phyloP scores from a whole-genome alignment of 2,888 invertebrate species.

The Drosophila maculinotata region DNA sequence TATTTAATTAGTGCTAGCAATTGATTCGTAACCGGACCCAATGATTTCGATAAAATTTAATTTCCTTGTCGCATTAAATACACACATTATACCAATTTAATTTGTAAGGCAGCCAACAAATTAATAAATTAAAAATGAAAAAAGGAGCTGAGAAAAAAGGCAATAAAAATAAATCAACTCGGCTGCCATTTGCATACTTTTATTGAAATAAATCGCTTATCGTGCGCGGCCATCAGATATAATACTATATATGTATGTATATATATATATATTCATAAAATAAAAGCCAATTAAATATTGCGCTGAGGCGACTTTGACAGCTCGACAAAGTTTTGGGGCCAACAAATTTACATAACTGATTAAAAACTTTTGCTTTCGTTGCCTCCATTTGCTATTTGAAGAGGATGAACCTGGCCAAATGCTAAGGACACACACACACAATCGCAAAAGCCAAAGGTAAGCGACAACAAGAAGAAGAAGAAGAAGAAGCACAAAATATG shows the following conservation, averaged over 20 bases:
- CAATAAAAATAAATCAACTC: slow-evolving; percentile 36
- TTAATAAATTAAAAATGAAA: background rate
- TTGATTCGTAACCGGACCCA: background rate
- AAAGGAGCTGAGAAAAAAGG: slow-evolving; percentile 1
- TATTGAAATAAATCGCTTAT: slow-evolving; percentile 7
- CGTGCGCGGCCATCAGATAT: slow-evolving; percentile 10
- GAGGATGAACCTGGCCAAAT: slow-evolving; percentile 19
- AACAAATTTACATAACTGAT: slow-evolving; percentile 79
- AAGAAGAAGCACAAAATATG: background rate
- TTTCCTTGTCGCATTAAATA: background rate
- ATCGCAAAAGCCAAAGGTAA: slow-evolving; percentile 21
- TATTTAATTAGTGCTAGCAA: background rate
- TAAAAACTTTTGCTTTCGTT: slow-evolving; percentile 71
- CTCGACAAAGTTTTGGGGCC: slow-evolving; percentile 42
- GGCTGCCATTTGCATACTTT: slow-evolving; percentile 37
- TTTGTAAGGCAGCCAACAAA: slow-evolving; percentile 4
- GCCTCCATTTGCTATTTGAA: slow-evolving; percentile 59
- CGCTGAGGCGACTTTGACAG: slow-evolving; percentile 44
- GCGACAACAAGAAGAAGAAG: slow-evolving; percentile 3
- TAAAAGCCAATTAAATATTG: slow-evolving; percentile 66
- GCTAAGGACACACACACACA: background rate
- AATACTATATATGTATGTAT: background rate
- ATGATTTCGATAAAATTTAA: slow-evolving; percentile 14
- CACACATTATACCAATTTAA: slow-evolving; percentile 15
- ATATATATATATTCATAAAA: slow-evolving; percentile 46